Base-by-base conservation (phyloP, 2,888 invertebrate species). In the Andrena praecox region DNA sequence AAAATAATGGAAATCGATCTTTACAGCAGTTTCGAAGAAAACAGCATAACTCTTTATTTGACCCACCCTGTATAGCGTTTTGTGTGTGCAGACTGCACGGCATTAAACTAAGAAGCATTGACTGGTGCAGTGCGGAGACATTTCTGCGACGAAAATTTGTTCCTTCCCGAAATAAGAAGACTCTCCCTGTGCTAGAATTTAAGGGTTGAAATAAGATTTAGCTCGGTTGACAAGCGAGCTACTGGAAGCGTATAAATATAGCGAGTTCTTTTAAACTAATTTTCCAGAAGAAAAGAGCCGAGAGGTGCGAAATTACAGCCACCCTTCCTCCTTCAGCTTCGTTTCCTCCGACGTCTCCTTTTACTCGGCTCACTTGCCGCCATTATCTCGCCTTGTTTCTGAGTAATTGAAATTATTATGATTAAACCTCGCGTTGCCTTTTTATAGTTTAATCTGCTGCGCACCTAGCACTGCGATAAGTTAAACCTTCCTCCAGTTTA, bases 371-470 rank as follows among this genome's bases (percentile, higher is more conserved):
- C 42, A 42, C 35, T 29, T 16, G 5, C 29, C 6, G 48, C 60
- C 16, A 8, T 24, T 27, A 56, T 20, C 33, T 5, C 56, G 63
- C 54, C 72, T 71, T 76, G 71, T 78, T 59, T 42, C 42, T 27
- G 27, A 48, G 81, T 86, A 89, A 91, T 91, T 89, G 89, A 80
- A 91, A 90, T 90, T 89, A 91, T 91, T 89, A 91, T 90, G 91
- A 91, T 91, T 89, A 90, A 91, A 86, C 79, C 82, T 82, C 80
- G 74, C 77, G 77, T 82, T 67, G 71, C 70, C 71, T 80, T 80
- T 82, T 77, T 75, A 66, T 8, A 29, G 74, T 83, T 87, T 89
- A 85, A 87, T 89, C 80, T 80, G 68, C 74, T 62, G 81, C 84
- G 54, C 59, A 48, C 52, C 35, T 60, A 31, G 56, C 60, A 50